A percentile compares a stretch with the other conserved stretches of the same genome.
phyloP scores from a whole-genome alignment of 2,797 vertebrate genomes.

The Gadopsis marmoratus region DNA sequence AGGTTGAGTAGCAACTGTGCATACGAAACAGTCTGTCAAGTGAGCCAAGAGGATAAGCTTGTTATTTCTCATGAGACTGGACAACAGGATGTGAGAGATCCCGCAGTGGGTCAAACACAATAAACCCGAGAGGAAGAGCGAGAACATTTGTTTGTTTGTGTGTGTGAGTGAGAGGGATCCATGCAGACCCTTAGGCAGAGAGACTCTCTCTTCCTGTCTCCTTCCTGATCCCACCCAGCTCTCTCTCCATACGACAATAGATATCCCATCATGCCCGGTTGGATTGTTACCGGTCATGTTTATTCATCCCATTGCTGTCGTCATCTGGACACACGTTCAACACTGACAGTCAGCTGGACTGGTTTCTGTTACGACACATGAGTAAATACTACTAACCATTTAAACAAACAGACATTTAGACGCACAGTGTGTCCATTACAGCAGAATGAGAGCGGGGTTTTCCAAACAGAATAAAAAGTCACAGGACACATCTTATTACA shows the following conservation, averaged over 20 bases:
- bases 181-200: constrained; percentile 57
- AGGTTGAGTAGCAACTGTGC: constrained; percentile 26
- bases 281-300: constrained; percentile 70
- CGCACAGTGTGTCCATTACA: neutral
- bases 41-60: constrained; percentile 61
- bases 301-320: constrained; percentile 77
- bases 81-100: constrained; percentile 79
- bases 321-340: constrained; percentile 58
- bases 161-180: constrained; percentile 38
- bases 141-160: constrained; percentile 36
- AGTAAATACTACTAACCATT: constrained; percentile 24
- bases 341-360: constrained; percentile 23
- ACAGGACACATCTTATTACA: neutral
- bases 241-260: constrained; percentile 81
- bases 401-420: constrained; percentile 12
- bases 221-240: constrained; percentile 87
- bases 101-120: constrained; percentile 73
- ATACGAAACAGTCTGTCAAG: constrained; percentile 33
- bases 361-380: constrained; percentile 24
- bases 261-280: constrained; percentile 67
- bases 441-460: neutral
- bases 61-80: constrained; percentile 74
- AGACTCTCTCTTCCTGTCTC: constrained; percentile 97
- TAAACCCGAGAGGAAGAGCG: constrained; percentile 68
- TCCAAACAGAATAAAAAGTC: constrained; percentile 1